Percentiles rank a stretch among this genome's conserved stretches.
Conservation (phyloP, 2,113 vertebrate species). For the Shinisaurus crocodilurus region DNA sequence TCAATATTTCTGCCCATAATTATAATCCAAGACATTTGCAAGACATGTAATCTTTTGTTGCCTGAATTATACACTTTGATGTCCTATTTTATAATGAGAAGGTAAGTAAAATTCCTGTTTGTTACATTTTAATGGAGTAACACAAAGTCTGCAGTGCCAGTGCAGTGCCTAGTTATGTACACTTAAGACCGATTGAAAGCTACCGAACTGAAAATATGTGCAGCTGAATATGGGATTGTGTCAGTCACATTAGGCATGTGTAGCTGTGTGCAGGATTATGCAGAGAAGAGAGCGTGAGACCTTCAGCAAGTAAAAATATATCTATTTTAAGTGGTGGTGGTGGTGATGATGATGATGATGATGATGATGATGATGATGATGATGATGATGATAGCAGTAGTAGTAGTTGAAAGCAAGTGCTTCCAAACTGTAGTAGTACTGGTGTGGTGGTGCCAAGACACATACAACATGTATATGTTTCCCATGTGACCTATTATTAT, state of each 20-base stretch:
- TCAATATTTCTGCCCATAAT: constrained; percentile 43
- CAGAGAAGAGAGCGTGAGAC: no score
- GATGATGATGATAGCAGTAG: no score
- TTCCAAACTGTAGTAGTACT: no score
- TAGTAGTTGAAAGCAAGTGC: no score
- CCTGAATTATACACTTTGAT: neutral
- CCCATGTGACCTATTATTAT: neutral
- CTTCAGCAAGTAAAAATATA: no score
- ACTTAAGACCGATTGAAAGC: neutral
- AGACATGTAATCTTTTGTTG: constrained; percentile 29
- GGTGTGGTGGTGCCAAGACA: no score
- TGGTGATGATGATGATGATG: no score
- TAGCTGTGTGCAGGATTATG: neutral
- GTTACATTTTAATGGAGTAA: neutral
- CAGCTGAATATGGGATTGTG: neutral
- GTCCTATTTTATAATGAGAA: constrained; percentile 23
- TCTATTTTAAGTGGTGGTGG: no score
- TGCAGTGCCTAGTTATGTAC: neutral
- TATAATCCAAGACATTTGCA: constrained; percentile 39
- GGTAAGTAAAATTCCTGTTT: neutral
- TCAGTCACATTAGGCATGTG: neutral
- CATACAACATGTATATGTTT: neutral
- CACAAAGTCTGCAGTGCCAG: neutral
- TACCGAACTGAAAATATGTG: neutral
- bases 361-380: no score